phyloP scores from a whole-genome alignment of 2,888 invertebrate species.

The Calliphora vomitoria region DNA sequence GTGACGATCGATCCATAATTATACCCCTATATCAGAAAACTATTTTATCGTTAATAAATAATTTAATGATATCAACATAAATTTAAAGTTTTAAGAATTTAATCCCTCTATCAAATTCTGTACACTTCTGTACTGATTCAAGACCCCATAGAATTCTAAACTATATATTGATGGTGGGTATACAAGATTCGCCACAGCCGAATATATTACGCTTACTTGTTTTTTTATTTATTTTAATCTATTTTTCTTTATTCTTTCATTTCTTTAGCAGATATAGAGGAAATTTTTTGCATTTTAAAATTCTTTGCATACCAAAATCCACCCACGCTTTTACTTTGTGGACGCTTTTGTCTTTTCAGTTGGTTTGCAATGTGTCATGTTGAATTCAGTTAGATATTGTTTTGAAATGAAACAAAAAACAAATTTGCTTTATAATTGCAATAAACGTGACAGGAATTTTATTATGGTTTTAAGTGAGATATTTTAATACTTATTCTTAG shows the following conservation, averaged over 20 bases:
- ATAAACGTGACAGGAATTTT: background rate
- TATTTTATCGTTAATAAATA: too few species aligned
- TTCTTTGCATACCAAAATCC: background rate
- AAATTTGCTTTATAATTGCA: background rate
- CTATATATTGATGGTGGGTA: too few species aligned
- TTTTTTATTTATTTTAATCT: background rate
- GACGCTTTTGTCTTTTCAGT: background rate
- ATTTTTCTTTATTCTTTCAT: background rate
- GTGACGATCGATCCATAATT: too few species aligned
- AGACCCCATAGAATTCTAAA: too few species aligned
- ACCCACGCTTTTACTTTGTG: background rate
- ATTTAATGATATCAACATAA: too few species aligned
- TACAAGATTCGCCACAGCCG: too few species aligned
- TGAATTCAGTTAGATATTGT: background rate
- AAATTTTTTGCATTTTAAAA: background rate
- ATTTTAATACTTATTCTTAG: too few species aligned
- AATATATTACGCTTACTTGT: background rate
- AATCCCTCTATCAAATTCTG: too few species aligned
- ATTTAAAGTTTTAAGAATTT: too few species aligned
- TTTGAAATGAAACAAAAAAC: background rate
- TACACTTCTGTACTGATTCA: too few species aligned
- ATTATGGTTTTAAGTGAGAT: too few species aligned
- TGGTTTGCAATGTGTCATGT: background rate
- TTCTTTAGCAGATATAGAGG: background rate
- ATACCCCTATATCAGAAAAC: too few species aligned